A percentile compares a stretch with the other conserved stretches of the same genome.
Evolutionary conservation across 2,113 vertebrate genomes (phyloP).

Genomic region (Thinocorus orbignyianus): DNA sequence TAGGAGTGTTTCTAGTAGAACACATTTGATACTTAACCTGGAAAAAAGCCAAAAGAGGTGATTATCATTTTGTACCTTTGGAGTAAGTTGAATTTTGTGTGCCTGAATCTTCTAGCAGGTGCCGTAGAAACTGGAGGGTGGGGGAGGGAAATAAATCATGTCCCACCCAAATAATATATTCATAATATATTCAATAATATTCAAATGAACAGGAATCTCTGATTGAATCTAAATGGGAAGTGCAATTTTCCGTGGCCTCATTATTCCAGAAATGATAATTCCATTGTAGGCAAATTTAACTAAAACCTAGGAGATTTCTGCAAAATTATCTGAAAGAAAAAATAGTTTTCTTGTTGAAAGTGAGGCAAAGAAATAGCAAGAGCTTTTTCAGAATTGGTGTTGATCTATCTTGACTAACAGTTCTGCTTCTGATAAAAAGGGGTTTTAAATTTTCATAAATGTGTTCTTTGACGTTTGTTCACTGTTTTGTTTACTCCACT

Average conservation of each 20-base stretch:
- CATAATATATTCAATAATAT: not conserved
- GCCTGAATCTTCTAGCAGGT: not conserved
- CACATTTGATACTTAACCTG: not conserved
- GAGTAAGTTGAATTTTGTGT: constrained; percentile 3
- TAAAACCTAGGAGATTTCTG: not conserved
- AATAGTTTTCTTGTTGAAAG: not conserved
- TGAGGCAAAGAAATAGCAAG: not conserved
- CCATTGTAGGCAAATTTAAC: not conserved
- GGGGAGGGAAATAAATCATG: not conserved
- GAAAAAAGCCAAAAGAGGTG: constrained; percentile 5
- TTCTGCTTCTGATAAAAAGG: not conserved
- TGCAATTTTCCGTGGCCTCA: not conserved
- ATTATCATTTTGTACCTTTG: constrained; percentile 27
- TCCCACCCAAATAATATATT: not conserved
- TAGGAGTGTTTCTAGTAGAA: not conserved
- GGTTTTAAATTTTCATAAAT: not conserved
- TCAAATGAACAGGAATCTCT: not conserved
- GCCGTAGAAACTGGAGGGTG: not conserved
- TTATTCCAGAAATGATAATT: not conserved
- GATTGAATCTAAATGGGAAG: not conserved
- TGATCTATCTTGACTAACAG: not conserved
- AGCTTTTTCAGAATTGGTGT: not conserved
- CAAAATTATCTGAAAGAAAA: not conserved
- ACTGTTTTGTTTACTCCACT: not conserved
- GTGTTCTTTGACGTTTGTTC: not conserved